Base-by-base conservation (phyloP, 2,797 vertebrate species). In the Lophius americanus region DNA sequence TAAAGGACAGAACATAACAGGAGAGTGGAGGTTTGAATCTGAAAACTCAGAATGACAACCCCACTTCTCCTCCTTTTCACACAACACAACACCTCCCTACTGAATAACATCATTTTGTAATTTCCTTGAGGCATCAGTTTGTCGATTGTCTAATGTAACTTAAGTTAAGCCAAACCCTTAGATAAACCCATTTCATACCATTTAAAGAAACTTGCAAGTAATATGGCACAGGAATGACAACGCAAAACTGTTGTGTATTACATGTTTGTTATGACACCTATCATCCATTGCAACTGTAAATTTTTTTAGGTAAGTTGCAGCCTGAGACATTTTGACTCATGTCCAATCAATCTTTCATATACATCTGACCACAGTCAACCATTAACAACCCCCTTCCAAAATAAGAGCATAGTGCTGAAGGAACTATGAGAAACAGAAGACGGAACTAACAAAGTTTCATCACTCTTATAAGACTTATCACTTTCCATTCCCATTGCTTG, bases 381-480 rank as follows among this genome's bases (percentile, higher is more conserved):
- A 12, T 39, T 23, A 64, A 64, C 49, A 33, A n/a, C 13, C 6
- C n/a, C 37, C 41, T 7, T 14, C n/a, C 47, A 64, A 65, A 70
- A 61, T 47, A 58, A 41, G 36, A 70, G 39, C 55, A 63, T 49
- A 49, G 46, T 54, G 33, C 35, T 73, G 56, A 56, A 68, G 7
- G 23, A 69, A 69, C 7, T 0, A 35, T 10, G 33, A 39, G 49
- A 64, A 51, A 71, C 32, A 66, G 9, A 54, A 35, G 39, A 64
- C 3, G 56, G 36, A 51, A 72, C 54, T 76, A 53, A 59, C 35
- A 60, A 52, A 70, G 54, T 14, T 41, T 65, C 43, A 58, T 62
- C 51, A 44, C 61, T 65, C 72, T 36, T 56, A 66, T 83, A 87
- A 85, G 83, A 84, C 84, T 81, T 71, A 78, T 75, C 60, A 66